A percentile compares a stretch with the other conserved stretches of the same genome.
phyloP scores from a whole-genome alignment of 2,113 vertebrate species.

The Pogonocichla stellata region DNA sequence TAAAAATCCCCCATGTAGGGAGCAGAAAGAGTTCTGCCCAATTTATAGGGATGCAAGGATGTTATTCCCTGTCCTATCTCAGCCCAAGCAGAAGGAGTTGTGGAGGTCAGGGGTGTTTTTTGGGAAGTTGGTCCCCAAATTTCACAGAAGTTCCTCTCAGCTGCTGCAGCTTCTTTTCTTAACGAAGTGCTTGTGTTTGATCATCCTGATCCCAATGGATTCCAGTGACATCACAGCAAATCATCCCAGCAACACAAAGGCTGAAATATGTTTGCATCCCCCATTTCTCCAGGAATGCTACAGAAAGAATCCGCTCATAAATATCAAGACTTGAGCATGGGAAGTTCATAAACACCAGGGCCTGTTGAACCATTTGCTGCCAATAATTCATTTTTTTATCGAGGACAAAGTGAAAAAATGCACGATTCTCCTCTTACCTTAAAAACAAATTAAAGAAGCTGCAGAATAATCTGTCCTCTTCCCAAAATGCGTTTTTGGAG shows the following conservation, averaged over 20 bases:
- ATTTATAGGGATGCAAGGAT: too few relatives aligned
- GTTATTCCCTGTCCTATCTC: accelerated
- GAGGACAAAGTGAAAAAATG: neutral
- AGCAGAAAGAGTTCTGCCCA: neutral
- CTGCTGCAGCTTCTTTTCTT: neutral
- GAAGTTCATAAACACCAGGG: slow-evolving; percentile 3
- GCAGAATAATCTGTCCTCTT: neutral
- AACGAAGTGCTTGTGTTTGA: accelerated
- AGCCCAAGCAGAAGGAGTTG: neutral
- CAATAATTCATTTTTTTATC: neutral
- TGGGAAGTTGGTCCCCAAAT: neutral
- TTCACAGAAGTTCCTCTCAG: neutral
- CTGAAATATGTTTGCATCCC: neutral
- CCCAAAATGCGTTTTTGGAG: neutral
- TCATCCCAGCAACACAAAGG: neutral
- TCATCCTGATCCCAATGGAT: neutral
- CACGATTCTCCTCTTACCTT: neutral
- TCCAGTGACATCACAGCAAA: neutral
- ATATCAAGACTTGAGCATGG: accelerated
- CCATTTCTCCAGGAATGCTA: neutral
- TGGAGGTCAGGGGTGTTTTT: neutral
- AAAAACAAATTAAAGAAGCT: neutral
- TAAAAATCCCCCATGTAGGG: accelerated
- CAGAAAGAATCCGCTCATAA: neutral
- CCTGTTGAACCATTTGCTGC: neutral